These are phyloP conservation scores for Apteryx owenii DNA, from an alignment of 2,113 vertebrate genomes.

Conservation along the genomic window DNA sequence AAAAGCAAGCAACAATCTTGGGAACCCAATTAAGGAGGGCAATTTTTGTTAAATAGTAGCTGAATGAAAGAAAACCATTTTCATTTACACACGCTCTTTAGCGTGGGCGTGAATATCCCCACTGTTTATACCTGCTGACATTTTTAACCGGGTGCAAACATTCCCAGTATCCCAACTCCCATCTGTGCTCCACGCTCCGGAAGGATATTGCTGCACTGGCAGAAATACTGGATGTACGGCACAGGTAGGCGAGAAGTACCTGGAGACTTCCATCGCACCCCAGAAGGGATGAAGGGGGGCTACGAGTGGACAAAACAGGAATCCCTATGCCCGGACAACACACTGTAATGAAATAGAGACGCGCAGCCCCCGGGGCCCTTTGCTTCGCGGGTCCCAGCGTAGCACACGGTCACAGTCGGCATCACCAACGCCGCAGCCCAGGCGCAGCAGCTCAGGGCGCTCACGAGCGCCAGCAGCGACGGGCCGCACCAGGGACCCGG, in stretches of 20 bases:
- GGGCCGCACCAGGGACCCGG: no score
- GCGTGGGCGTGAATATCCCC: neutral
- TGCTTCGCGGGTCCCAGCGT: neutral
- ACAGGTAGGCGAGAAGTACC: rapidly evolving
- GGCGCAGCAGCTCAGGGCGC: no score
- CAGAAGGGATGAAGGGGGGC: neutral
- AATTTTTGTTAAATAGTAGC: neutral
- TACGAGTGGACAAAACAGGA: neutral
- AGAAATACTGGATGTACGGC: neutral
- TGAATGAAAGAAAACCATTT: neutral
- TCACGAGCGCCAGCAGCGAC: no score
- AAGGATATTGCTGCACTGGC: rapidly evolving
- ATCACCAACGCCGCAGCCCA: no score
- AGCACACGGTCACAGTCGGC: neutral
- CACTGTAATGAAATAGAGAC: neutral
- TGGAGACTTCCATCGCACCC: neutral
- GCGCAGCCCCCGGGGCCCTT: neutral
- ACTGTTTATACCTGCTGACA: neutral
- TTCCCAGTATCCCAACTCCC: neutral
- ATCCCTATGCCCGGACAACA: neutral
- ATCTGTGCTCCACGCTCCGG: neutral
- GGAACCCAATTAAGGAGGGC: neutral
- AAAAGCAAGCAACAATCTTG: neutral
- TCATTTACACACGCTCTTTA: neutral
- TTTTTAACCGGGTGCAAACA: rapidly evolving